Evolutionary conservation across 2,888 invertebrate species (phyloP), one percentile per base, ranked within the genome.

Genomic region (Lobophora halterata): DNA sequence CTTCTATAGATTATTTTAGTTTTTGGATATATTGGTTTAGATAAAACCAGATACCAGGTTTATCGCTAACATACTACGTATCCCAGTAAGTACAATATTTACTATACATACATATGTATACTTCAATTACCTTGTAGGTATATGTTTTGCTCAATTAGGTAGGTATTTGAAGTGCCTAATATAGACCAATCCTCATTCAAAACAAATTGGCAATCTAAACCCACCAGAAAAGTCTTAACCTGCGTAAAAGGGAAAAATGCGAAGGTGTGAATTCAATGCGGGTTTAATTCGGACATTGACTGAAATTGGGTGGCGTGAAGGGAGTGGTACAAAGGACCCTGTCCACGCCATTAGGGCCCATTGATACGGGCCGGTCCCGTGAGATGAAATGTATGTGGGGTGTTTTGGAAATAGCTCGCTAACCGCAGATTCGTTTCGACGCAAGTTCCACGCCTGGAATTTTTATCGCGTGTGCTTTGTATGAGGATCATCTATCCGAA

Each of bases 301-400:
- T 59, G 53, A 48, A 58, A 61, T 57, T 56, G 59, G 58, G 57
- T 57, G 44, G 56, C 48, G 49, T 37, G 55, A 53, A 59, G 64
- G 55, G 54, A 51, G 43, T 46, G 45, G 43, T 35, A 51, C 45
- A 53, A 51, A 43, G 36, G 68, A 64, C 53, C 56, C 55, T 65
- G 72, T 74, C 71, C 72, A 59, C 68, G 62, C 74, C 71, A 81
- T 80, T 80, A 79, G 61, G 58, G 53, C 53, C 78, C 67, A 81
- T 80, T 80, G 75, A 81, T 76, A 74, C 64, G 59, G 35, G 35
- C 32, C 52, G 55, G 58, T 62, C 66, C 65, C 64, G 54, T 52
- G 66, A 65, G 69, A 73, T 69, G 64, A 65, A 66, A 72, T 66
- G 67, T 66, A 60, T 63, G 61, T 60, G 62, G 68, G 70, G 61